phyloP scores from a whole-genome alignment of 2,888 invertebrate species.

The Liopterus haemorrhoidalis region DNA sequence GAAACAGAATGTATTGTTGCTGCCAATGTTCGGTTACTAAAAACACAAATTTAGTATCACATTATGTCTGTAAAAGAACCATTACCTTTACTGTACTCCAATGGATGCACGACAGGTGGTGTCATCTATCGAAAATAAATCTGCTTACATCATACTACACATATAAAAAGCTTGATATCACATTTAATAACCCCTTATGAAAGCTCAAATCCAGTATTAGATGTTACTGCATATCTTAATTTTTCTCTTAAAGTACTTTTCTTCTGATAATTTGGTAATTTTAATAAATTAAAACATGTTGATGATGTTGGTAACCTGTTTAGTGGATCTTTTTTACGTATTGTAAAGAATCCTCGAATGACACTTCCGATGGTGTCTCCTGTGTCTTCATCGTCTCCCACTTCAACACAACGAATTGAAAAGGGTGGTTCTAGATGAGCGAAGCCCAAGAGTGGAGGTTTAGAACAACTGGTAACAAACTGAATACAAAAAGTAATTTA shows the following conservation, averaged over 20 bases:
- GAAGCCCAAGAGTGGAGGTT: no score
- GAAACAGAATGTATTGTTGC: no score
- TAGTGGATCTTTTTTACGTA: conserved; percentile 88
- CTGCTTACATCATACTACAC: no score
- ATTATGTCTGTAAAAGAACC: no score
- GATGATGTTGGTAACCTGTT: conserved; percentile 97
- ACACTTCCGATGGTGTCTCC: conserved; percentile 87
- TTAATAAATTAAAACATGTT: conserved; percentile 97
- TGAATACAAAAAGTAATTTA: conserved; percentile 31
- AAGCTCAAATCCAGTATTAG: conserved; percentile 98
- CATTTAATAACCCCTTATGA: conserved; percentile 59
- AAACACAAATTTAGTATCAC: no score
- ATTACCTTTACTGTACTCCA: no score
- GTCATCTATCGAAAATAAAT: conserved; percentile 9
- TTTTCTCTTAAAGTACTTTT: conserved; percentile 92
- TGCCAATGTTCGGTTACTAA: no score
- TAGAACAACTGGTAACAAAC: no score
- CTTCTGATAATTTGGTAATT: conserved; percentile 97
- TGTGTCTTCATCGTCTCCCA: conserved; percentile 93
- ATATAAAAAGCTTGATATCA: no score
- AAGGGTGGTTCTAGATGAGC: conserved; percentile 95
- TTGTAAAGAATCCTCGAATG: conserved; percentile 95
- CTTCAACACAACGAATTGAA: conserved; percentile 98
- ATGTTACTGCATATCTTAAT: conserved; percentile 91
- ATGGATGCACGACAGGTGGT: no score